Conservation (phyloP, 2,888 invertebrate genomes). For the Lepetodrilus schrolli region DNA sequence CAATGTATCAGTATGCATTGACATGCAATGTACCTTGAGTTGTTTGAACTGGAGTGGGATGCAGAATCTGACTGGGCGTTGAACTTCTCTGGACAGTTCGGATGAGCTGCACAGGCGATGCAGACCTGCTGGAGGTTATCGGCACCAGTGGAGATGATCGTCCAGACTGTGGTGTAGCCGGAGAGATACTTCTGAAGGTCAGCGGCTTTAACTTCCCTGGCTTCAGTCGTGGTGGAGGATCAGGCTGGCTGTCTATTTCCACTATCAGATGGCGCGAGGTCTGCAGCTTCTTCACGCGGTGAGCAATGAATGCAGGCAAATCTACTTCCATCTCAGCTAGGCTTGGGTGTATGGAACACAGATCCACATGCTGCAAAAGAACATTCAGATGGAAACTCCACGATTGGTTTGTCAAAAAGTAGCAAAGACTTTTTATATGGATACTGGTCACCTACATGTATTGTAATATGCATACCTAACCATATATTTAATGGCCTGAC, state of each 20-base stretch:
- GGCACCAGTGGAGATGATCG: constrained; percentile 48
- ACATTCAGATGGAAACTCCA: no score
- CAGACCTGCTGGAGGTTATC: constrained; percentile 11
- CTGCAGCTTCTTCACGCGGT: constrained; percentile 85
- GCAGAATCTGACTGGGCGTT: constrained; percentile 25
- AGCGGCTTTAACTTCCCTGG: constrained; percentile 82
- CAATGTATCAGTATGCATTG: no score
- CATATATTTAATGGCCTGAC: no score
- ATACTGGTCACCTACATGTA: no score
- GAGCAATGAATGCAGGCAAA: constrained; percentile 88
- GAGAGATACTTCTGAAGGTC: constrained; percentile 74
- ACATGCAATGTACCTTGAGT: constrained; percentile 12
- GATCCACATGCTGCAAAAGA: constrained; percentile 53
- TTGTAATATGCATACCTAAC: no score
- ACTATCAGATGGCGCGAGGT: constrained; percentile 84
- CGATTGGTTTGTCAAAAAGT: no score
- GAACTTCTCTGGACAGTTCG: constrained; percentile 15
- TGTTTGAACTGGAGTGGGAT: constrained; percentile 10
- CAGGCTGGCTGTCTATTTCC: constrained; percentile 80
- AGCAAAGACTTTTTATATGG: no score
- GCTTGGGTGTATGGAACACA: constrained; percentile 61
- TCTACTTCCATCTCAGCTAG: constrained; percentile 81
- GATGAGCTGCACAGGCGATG: constrained; percentile 28
- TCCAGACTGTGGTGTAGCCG: constrained; percentile 49
- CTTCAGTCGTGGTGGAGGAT: constrained; percentile 79